These are phyloP conservation scores for Ceyx margarethae DNA, from an alignment of 2,113 vertebrate genomes.

Conservation along the genomic window DNA sequence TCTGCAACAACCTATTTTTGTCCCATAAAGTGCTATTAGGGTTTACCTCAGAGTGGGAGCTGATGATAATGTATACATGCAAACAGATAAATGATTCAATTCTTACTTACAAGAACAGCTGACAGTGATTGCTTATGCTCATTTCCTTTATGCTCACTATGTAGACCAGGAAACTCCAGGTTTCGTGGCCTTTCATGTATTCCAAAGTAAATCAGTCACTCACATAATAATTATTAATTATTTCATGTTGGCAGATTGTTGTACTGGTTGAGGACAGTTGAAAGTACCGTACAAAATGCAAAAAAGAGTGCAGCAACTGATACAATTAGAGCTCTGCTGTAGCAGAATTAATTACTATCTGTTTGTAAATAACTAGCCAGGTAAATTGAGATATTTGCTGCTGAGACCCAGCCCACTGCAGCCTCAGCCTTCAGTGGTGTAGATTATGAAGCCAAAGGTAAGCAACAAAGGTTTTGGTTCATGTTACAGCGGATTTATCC, in stretches of 20 bases:
- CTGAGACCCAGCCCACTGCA: not conserved
- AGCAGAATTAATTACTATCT: constrained; percentile 55
- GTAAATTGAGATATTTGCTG: not conserved
- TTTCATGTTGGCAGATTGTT: constrained; percentile 67
- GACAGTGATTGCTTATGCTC: constrained; percentile 86
- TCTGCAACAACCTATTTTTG: constrained; percentile 61
- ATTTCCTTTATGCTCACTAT: constrained; percentile 76
- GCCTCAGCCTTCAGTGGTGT: not conserved
- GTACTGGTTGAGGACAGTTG: constrained; percentile 73
- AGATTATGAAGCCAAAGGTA: not conserved
- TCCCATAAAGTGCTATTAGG: constrained; percentile 66
- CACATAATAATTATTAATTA: constrained; percentile 80
- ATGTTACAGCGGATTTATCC: constrained; percentile 32
- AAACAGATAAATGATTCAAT: constrained; percentile 89
- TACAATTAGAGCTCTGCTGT: constrained; percentile 59
- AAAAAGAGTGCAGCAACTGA: constrained; percentile 31
- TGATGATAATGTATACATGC: constrained; percentile 80
- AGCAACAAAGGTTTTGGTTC: not conserved
- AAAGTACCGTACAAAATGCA: constrained; percentile 53
- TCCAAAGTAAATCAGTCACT: constrained; percentile 76
- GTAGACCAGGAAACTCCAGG: constrained; percentile 70
- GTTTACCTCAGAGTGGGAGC: constrained; percentile 63
- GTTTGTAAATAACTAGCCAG: constrained; percentile 26
- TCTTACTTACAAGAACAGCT: constrained; percentile 83
- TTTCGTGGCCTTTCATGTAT: constrained; percentile 77